Evolutionary conservation across 2,797 vertebrate genomes (phyloP).

Genomic region (Phalloptychus januarius): DNA sequence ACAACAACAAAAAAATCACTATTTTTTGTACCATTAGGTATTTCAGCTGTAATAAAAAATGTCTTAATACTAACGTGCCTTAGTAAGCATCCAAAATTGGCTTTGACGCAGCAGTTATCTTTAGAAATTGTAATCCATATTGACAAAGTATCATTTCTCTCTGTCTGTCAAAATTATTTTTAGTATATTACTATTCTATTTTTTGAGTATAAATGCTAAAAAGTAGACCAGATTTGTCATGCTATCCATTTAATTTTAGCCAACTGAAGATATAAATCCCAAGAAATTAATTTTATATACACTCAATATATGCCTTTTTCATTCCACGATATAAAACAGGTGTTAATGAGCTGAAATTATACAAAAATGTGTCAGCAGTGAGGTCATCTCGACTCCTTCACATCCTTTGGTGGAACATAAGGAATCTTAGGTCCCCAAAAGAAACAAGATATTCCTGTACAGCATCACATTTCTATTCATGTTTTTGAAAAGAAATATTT

Average conservation of each 20-base stretch:
- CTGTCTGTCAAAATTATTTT: neutral
- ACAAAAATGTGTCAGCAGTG: neutral
- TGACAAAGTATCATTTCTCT: neutral
- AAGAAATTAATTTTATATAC: neutral
- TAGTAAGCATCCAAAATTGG: neutral
- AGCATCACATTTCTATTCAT: neutral
- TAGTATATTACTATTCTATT: neutral
- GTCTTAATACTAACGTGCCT: neutral
- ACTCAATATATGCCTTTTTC: neutral
- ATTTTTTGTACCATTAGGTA: neutral
- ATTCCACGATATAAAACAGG: neutral
- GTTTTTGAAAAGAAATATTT: neutral
- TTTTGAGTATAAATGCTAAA: neutral
- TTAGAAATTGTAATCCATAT: neutral
- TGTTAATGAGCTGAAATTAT: neutral
- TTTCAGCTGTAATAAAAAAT: neutral
- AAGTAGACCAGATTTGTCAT: neutral
- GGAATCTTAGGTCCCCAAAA: neutral
- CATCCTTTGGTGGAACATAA: neutral
- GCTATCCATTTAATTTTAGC: neutral
- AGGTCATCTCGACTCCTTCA: neutral
- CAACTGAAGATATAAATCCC: neutral
- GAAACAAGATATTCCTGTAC: neutral
- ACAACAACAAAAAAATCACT: neutral
- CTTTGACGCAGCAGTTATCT: neutral